A percentile compares a stretch with the other conserved stretches of the same genome.
Evolutionary conservation across 2,113 vertebrate genomes (phyloP).

Genomic region (Poicephalus meyeri): DNA sequence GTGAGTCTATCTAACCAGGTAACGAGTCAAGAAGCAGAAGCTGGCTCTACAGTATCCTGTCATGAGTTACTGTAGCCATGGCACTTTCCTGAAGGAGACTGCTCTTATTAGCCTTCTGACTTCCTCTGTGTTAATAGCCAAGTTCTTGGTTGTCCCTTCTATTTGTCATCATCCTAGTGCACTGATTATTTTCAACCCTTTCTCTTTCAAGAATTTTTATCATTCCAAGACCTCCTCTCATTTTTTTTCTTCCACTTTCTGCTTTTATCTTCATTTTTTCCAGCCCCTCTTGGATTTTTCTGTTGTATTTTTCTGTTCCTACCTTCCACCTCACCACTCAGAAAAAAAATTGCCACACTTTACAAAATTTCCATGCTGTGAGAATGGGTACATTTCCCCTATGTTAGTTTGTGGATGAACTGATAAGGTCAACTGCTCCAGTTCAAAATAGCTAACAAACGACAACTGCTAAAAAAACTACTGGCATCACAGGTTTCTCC

Average conservation of each 20-base stretch:
- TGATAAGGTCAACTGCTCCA: background rate
- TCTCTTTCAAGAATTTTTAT: background rate
- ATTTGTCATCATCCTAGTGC: background rate
- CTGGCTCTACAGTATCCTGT: background rate
- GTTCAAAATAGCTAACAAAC: background rate
- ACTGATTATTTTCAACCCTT: background rate
- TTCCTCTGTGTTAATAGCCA: background rate
- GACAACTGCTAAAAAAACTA: background rate
- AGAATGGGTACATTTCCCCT: background rate
- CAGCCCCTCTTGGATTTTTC: background rate
- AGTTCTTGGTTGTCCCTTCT: background rate
- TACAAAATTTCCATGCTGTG: background rate
- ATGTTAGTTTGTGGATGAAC: background rate
- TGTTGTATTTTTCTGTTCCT: background rate
- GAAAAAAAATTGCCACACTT: background rate
- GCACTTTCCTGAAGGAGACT: background rate
- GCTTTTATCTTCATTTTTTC: background rate
- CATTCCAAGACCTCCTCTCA: background rate
- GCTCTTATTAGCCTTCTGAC: background rate
- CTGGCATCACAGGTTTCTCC: background rate
- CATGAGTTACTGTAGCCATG: background rate
- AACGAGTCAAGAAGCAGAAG: background rate
- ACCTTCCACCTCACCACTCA: background rate
- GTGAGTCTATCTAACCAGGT: background rate
- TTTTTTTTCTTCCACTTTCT: background rate